Conservation (phyloP, 2,888 invertebrate species). For the Ochlodes sylvanus region DNA sequence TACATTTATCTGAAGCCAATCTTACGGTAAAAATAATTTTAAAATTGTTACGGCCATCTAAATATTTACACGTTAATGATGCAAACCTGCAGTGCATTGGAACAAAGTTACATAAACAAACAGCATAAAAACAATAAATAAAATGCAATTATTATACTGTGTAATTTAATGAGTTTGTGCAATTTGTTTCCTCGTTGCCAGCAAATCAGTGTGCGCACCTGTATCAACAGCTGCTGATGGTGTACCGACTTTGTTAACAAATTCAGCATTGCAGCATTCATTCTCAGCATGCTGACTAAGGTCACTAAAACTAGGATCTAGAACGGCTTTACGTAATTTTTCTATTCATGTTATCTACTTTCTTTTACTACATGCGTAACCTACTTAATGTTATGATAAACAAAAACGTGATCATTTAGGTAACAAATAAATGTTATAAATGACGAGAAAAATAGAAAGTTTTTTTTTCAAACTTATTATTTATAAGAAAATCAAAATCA, state of each 20-base stretch:
- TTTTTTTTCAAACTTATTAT: too few species aligned
- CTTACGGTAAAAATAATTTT: slow-evolving; percentile 15
- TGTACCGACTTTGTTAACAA: background rate
- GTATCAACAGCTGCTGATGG: background rate
- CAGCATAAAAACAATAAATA: background rate
- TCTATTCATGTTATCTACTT: too few species aligned
- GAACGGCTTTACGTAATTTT: too few species aligned
- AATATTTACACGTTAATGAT: slow-evolving; percentile 1
- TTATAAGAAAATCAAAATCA: too few species aligned
- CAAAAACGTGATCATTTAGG: too few species aligned
- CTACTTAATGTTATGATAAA: too few species aligned
- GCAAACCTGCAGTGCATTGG: background rate
- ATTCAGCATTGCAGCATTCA: background rate
- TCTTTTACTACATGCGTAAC: too few species aligned
- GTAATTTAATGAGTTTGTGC: slow-evolving; percentile 1
- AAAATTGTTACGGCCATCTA: background rate
- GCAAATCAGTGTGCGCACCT: slow-evolving; percentile 4
- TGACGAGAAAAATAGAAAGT: too few species aligned
- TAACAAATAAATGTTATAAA: too few species aligned
- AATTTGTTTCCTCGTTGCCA: slow-evolving; percentile 4
- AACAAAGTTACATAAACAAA: background rate
- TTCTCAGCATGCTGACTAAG: too few species aligned
- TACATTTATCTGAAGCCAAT: slow-evolving; percentile 16
- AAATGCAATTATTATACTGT: background rate
- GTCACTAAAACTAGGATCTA: too few species aligned